A percentile compares a stretch with the other conserved stretches of the same genome.
phyloP scores from a whole-genome alignment of 2,888 invertebrate genomes.

The Drosophila colorata region DNA sequence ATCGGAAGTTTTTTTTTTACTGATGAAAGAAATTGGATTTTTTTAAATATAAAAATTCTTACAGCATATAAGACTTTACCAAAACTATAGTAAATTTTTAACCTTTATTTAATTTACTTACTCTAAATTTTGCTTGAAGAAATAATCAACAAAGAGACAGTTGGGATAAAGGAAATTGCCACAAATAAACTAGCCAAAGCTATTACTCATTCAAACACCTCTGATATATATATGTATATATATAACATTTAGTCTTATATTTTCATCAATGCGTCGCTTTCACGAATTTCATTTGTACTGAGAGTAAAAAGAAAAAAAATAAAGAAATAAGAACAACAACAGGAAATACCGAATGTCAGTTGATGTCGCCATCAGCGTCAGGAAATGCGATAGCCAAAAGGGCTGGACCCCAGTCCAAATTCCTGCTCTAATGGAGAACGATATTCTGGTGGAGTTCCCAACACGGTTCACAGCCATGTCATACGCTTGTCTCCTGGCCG shows the following conservation, averaged over 20 bases:
- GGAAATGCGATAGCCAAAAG: constrained; percentile 48
- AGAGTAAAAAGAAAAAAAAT: not conserved
- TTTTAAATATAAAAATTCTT: not conserved
- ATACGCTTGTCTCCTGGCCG: constrained; percentile 35
- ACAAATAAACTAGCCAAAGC: constrained; percentile 3
- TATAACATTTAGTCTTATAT: not conserved
- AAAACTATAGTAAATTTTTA: not conserved
- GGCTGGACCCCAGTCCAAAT: constrained; percentile 36
- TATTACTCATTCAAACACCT: constrained; percentile 33
- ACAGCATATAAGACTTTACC: not conserved
- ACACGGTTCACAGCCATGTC: constrained; percentile 25
- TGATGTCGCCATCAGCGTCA: constrained; percentile 62
- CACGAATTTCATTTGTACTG: constrained; percentile 19
- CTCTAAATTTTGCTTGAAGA: not conserved
- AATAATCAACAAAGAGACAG: not conserved
- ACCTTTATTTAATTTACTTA: no score
- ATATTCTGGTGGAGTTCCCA: constrained; percentile 13
- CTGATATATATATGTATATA: not conserved
- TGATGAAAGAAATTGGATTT: no score
- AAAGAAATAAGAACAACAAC: constrained; percentile 37
- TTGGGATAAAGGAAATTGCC: not conserved
- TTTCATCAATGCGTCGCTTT: constrained; percentile 20
- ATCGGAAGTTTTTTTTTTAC: no score
- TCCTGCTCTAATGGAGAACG: constrained; percentile 12
- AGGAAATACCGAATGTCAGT: constrained; percentile 70